Percentiles rank a stretch among this genome's conserved stretches.
Conservation (phyloP, 2,797 vertebrate genomes). For the Macrochelys suwanniensis region DNA sequence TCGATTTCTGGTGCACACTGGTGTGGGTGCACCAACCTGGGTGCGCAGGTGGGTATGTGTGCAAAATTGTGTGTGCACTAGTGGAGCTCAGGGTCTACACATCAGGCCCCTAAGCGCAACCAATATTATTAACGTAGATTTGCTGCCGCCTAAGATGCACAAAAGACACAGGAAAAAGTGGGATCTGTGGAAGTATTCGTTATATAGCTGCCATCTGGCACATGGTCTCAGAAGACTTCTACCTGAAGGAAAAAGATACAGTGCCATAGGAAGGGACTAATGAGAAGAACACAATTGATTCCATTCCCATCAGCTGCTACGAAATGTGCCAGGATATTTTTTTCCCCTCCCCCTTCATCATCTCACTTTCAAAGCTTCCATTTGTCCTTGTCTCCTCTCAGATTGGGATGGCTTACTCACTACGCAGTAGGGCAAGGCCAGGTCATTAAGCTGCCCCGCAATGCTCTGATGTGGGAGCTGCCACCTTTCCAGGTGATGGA, state of each 20-base stretch:
- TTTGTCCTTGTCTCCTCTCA: neutral
- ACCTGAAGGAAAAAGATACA: neutral
- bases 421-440: neutral
- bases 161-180: rapidly evolving
- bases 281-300: neutral
- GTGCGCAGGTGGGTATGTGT: rapidly evolving
- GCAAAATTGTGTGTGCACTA: rapidly evolving
- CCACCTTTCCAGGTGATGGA: neutral
- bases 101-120: neutral
- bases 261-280: neutral
- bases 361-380: constrained; percentile 10
- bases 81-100: neutral
- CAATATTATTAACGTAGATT: rapidly evolving
- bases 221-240: neutral
- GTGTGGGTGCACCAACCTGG: rapidly evolving
- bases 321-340: neutral
- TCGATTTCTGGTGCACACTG: rapidly evolving
- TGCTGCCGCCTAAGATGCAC: rapidly evolving
- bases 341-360: neutral
- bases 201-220: neutral
- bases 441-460: neutral
- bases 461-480: neutral
- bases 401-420: neutral
- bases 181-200: rapidly evolving
- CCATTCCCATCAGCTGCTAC: neutral